These are phyloP conservation scores for Drosophila recens DNA, from an alignment of 2,888 invertebrate species.

Conservation along the genomic window DNA sequence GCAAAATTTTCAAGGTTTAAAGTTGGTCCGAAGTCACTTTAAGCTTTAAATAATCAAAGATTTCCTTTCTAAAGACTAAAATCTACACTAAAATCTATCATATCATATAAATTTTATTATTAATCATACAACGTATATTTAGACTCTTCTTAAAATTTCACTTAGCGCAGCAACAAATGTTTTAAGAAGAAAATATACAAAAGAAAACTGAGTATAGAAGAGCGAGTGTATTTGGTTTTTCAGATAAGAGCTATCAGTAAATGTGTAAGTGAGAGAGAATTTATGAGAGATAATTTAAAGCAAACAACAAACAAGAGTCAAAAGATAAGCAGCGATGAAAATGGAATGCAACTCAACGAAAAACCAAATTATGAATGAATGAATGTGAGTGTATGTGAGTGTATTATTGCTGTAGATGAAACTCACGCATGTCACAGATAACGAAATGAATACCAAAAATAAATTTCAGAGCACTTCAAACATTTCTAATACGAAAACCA, in stretches of 20 bases:
- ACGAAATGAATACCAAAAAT: constrained; percentile 34
- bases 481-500: constrained; percentile 41
- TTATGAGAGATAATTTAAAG: constrained; percentile 42
- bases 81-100: too few species aligned
- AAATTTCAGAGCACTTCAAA: constrained; percentile 23
- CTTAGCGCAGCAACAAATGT: constrained; percentile 42
- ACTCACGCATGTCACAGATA: constrained; percentile 45
- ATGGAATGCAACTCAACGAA: constrained; percentile 39
- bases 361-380: constrained; percentile 56
- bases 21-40: too few species aligned
- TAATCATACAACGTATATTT: too few species aligned
- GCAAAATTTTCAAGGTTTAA: too few species aligned
- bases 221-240: too few species aligned
- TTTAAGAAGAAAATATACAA: constrained; percentile 46
- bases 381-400: constrained; percentile 13
- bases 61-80: too few species aligned
- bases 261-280: constrained; percentile 3
- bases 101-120: too few species aligned
- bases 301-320: constrained; percentile 11
- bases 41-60: too few species aligned
- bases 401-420: constrained; percentile 24
- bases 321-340: constrained; percentile 41
- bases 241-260: constrained; percentile 54
- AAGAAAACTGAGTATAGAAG: constrained; percentile 18
- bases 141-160: neutral